phyloP scores from a whole-genome alignment of 2,888 invertebrate genomes.

The Eupithecia dodoneata region DNA sequence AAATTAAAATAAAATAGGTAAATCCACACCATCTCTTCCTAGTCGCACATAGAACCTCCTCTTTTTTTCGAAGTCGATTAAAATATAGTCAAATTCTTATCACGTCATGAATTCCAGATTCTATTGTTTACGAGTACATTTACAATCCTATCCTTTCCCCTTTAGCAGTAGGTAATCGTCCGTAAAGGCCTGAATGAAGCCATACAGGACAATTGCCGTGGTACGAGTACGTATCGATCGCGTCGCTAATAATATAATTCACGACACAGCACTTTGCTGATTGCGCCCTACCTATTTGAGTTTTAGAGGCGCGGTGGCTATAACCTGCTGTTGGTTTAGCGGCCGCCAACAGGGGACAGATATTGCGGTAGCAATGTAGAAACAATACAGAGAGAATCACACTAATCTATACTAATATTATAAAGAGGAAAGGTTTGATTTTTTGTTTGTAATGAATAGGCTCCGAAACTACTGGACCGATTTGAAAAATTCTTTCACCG shows the following conservation, averaged over 20 bases:
- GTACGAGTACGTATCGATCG: constrained; percentile 28
- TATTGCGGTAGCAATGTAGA: not conserved
- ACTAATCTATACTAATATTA: too few relatives aligned
- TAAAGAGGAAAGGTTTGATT: too few relatives aligned
- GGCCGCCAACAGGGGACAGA: constrained; percentile 23
- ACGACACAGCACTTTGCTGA: constrained; percentile 46
- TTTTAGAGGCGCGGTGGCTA: constrained; percentile 45
- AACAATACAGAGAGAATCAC: not conserved
- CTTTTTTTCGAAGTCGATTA: too few relatives aligned
- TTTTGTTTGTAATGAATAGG: too few relatives aligned
- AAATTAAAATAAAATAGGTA: too few relatives aligned
- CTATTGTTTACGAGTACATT: not conserved
- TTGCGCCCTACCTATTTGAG: constrained; percentile 48
- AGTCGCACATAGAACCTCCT: too few relatives aligned
- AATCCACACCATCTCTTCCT: too few relatives aligned
- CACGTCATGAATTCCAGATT: not conserved
- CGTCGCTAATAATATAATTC: constrained; percentile 31
- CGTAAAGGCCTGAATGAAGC: constrained; percentile 25
- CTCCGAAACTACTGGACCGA: too few relatives aligned
- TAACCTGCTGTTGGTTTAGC: constrained; percentile 39
- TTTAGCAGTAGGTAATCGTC: not conserved
- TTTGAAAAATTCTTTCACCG: too few relatives aligned
- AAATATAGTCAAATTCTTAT: not conserved
- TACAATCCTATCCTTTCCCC: not conserved
- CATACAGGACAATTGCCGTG: constrained; percentile 28